Base-by-base conservation (phyloP, 2,113 vertebrate species). In the Xiphophorus maculatus region DNA sequence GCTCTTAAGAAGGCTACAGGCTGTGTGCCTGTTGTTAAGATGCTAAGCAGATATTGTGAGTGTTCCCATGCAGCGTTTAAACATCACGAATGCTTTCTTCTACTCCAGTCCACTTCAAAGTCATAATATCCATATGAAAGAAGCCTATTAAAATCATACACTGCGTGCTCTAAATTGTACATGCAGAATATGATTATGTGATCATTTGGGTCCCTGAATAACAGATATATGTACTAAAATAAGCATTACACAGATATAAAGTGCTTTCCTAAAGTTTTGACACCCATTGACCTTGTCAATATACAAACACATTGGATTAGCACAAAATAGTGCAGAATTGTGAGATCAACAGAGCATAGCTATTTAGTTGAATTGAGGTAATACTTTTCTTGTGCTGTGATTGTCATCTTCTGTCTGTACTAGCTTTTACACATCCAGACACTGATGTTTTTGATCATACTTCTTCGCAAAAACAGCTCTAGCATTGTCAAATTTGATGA, bases 1-100 rank as follows among this genome's bases (percentile, higher is more conserved):
- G 69, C 73, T 80, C 79, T 85, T 79, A 74, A 83, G 69, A 32
- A 85, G 85, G 69, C 75, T 68, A 69, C 65, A 40, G 71, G 63
- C 64, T 81, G 63, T 80, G 76, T 71, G 75, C 73, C 73, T 85
- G 73, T 71, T 82, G 74, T 81, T 74, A 51, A 77, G 35, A 77
- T 84, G 70, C 69, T 73, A 82, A 89, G 70, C 35, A 73, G 69
- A 73, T 58, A 73, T 75, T 73, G 67, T 71, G 61, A 71, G 60
- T 48, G 37, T 68, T 73, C 22, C 44, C 58, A 66, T 64, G 19
- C 64, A 63, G 37, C 29, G 28, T 32, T 25, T 58, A 58, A 3
- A 44, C 44, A 12, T 63, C 12, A 37, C 42, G 42, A 81, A 84
- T 69, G 66, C 27, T 25, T 42, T 61, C 63, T 73, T 75, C 33